Evolutionary conservation across 2,797 vertebrate genomes (phyloP).

Genomic region (Steatocranus sp.): DNA sequence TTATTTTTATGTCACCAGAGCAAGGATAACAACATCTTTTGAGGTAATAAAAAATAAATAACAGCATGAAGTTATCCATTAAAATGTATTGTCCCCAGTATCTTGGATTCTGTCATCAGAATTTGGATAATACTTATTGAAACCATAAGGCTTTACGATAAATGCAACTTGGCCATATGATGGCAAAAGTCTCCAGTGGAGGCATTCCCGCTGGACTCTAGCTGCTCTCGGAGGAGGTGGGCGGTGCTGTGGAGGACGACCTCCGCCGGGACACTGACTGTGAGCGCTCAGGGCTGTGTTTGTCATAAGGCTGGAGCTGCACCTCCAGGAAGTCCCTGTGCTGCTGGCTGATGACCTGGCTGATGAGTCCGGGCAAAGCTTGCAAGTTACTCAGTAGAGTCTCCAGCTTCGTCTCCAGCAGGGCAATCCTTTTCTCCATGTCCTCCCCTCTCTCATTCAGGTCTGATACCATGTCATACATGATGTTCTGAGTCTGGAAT

Average conservation of each 20-base stretch:
- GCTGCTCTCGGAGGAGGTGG: conserved; percentile 99
- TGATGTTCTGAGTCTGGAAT: conserved; percentile 96
- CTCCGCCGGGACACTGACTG: conserved; percentile 90
- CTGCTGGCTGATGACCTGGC: conserved; percentile 95
- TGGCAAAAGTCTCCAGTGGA: conserved; percentile 95
- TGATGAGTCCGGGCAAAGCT: conserved; percentile 95
- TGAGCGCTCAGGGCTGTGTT: conserved; percentile 88
- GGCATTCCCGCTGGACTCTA: conserved; percentile 87
- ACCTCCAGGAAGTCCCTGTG: conserved; percentile 94
- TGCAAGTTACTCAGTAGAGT: conserved; percentile 94
- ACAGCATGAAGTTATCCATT: conserved; percentile 73
- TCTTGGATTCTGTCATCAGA: conserved; percentile 96
- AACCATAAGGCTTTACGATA: conserved; percentile 99
- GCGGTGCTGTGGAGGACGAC: conserved; percentile 95
- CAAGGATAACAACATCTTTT: conserved; percentile 74
- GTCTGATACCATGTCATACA: conserved; percentile 99
- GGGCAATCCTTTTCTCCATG: conserved; percentile 98
- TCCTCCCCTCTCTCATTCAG: conserved; percentile 97
- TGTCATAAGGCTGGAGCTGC: conserved; percentile 92
- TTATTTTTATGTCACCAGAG: conserved; percentile 74
- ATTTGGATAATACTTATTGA: conserved; percentile 96
- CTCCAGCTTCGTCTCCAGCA: conserved; percentile 96
- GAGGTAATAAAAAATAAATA: conserved; percentile 80
- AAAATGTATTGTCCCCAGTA: conserved; percentile 75
- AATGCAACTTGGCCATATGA: conserved; percentile 99